Base-by-base conservation (phyloP, 2,888 invertebrate species). In the Limnephilus rhombicus region DNA sequence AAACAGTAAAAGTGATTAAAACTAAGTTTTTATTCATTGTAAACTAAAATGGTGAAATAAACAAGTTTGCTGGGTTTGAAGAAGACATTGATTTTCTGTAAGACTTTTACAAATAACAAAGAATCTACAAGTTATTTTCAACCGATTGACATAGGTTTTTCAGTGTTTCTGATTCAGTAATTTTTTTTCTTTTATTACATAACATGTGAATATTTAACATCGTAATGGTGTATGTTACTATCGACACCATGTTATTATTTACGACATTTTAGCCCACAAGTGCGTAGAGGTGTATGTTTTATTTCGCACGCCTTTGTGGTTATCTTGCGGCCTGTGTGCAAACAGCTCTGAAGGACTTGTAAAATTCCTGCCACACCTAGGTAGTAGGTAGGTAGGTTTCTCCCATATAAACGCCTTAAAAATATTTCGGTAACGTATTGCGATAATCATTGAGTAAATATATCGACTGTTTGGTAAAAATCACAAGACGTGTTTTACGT, bases 381-480 rank as follows among this genome's bases (percentile, higher is more conserved):
- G 45, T 45, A 80, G 4, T 68, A n/a, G 81, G 45, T 45, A 80
- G 4, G 80, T 80, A 83, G 29, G 13, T 85, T 85, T 85, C 34
- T 85, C 85, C 3, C 24, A 83, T 3, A 85, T 31, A n/a, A 82
- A 31, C 45, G 29, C 34, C 82, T 34, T 82, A 34, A 34, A 31
- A 82, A 82, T 37, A 89, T 89, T 89, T 80, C 18, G 88, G 37
- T 37, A 90, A 90, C 82, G 29, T 11, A 49, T 34, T 68, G 90
- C 91, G 91, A 91, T 91, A 91, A 91, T 85, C 86, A 45, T 11
- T 80, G 80, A 34, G 86, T 91, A 85, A 91, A 91, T 41, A 91
- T 86, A 41, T 31, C 80, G 68, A 7, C 41, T 80, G 34, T 80
- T 80, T 80, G 37, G 41, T 80, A 80, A 80, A 89, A 68, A 68